phyloP scores from a whole-genome alignment of 2,113 vertebrate species.

The Upupa epops region DNA sequence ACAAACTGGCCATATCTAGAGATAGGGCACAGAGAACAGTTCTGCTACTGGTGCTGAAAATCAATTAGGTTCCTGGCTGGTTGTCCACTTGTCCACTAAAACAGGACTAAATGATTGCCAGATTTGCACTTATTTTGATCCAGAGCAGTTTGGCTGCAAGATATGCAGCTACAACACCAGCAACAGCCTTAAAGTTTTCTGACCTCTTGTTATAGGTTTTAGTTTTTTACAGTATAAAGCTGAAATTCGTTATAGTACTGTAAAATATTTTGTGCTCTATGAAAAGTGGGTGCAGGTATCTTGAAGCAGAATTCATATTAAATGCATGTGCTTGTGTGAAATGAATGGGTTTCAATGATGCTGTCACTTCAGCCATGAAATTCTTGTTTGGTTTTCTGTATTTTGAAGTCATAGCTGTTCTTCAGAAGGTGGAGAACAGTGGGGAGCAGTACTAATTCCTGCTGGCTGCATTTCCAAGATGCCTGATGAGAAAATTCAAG shows the following conservation, averaged over 20 bases:
- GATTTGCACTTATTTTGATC: background rate
- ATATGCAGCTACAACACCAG: background rate
- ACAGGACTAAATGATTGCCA: background rate
- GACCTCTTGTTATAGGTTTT: background rate
- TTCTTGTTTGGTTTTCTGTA: background rate
- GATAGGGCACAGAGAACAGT: background rate
- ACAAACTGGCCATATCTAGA: background rate
- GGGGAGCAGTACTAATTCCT: background rate
- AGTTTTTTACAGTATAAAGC: background rate
- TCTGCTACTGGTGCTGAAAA: background rate
- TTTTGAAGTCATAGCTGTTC: background rate
- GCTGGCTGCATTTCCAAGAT: background rate
- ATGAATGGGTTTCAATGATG: background rate
- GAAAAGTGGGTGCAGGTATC: background rate
- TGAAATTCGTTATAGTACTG: background rate
- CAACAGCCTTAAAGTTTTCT: background rate
- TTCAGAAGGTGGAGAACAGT: background rate
- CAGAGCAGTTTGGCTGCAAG: background rate
- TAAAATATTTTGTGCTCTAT: background rate
- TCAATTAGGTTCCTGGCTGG: background rate
- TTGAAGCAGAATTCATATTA: background rate
- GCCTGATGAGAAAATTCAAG: background rate
- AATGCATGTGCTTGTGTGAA: background rate
- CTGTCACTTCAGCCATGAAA: background rate
- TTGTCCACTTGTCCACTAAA: background rate